These are phyloP conservation scores for Xiphophorus birchmanni DNA, from an alignment of 2,797 vertebrate species.

Conservation along the genomic window DNA sequence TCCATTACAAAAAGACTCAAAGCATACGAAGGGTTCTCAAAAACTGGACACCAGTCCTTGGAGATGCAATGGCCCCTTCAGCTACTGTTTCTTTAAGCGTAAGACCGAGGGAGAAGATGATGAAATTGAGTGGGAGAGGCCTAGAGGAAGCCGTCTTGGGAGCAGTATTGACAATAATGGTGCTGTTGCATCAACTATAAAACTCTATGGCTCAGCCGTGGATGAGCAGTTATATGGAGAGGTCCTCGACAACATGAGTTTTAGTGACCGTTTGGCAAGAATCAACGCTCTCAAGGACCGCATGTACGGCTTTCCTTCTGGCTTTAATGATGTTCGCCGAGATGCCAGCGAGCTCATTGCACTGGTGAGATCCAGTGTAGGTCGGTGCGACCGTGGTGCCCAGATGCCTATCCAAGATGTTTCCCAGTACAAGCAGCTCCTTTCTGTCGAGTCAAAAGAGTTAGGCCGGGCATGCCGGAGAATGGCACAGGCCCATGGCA, in stretches of 20 bases:
- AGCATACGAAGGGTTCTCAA: conserved; percentile 84
- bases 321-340: conserved; percentile 90
- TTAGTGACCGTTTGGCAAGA: conserved; percentile 85
- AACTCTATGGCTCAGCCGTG: conserved; percentile 54
- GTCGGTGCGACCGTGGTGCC: conserved; percentile 84
- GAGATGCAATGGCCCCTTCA: conserved; percentile 93
- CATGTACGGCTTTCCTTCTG: conserved; percentile 88
- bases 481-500: conserved; percentile 92
- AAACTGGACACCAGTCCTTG: conserved; percentile 89
- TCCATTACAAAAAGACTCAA: conserved; percentile 85
- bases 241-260: conserved; percentile 87
- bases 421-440: conserved; percentile 93
- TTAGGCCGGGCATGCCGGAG: conserved; percentile 94
- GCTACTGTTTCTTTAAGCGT: conserved; percentile 92
- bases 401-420: conserved; percentile 86
- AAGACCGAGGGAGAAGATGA: conserved; percentile 85
- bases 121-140: conserved; percentile 84
- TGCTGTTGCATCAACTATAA: conserved; percentile 52
- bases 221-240: conserved; percentile 82
- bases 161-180: conserved; percentile 29
- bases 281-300: conserved; percentile 91
- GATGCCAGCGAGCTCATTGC: conserved; percentile 95
- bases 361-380: conserved; percentile 89
- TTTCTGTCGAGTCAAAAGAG: conserved; percentile 94
- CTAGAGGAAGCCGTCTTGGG: conserved; percentile 66